Evolutionary conservation across 2,113 vertebrate species (phyloP), one percentile per base, ranked within the genome.

Genomic region (Scopus umbretta): DNA sequence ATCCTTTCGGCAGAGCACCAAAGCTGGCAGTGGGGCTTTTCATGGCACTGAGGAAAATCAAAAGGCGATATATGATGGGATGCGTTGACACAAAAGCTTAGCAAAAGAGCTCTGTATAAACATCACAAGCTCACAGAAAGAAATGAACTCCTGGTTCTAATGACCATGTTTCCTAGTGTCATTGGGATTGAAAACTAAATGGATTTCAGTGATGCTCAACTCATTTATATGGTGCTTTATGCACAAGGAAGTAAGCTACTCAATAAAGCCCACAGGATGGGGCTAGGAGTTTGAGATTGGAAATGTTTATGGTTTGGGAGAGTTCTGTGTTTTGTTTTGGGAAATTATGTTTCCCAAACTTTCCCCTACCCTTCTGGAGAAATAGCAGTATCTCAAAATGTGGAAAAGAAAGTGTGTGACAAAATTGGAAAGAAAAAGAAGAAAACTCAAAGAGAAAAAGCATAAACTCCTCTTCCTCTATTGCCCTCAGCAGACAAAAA

Each of bases 21-120:
- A 29, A 71, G 13, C 23, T 15, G 22, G 23, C 67, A 49, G 30
- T 3, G 58, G 40, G 52, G 26, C 47, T 92, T 63, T 29, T 16
- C 19, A 10, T 2, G 34, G 42, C 76, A 67, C 42, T 0, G 0
- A 83, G 63, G 47, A 80, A 71, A 88, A 42, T n/a, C 11, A 6
- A 16, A 81, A 78, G 21, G 10, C 1, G 0, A 45, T 34, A 19
- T 6, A 25, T 0, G 2, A 23, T 45, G 50, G 29, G 34, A 83
- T 19, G 16, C 22, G 47, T 47, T 45, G 21, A 36, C 63, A 49
- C 16, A 68, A 67, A 56, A 63, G 12, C 13, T 3, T 43, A 38
- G 23, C 38, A 49, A 89, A 83, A 23, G n/a, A 45, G 52, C 11
- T 50, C 49, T 83, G 53, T 13, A 19, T 32, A 36, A 72, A 78